Percentiles rank a stretch among this genome's conserved stretches.
These are phyloP conservation scores for Temnothorax rugatulus DNA, from an alignment of 2,888 invertebrate species.

Conservation along the genomic window DNA sequence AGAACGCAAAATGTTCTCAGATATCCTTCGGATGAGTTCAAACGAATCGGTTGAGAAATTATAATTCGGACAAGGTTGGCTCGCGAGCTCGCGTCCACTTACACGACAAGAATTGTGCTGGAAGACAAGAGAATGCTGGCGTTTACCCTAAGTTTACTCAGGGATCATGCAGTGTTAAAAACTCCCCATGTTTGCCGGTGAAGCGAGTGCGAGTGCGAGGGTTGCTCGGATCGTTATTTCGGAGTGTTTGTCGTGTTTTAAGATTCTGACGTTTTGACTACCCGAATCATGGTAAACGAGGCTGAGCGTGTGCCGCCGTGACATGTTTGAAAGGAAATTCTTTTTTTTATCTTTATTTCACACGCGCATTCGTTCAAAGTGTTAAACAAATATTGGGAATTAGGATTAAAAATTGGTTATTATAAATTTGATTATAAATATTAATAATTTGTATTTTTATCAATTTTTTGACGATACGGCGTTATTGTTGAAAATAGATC, in stretches of 20 bases:
- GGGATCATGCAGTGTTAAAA: conserved; percentile 86
- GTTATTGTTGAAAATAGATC: background rate
- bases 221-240: conserved; percentile 85
- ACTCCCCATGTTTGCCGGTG: conserved; percentile 85
- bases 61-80: conserved; percentile 59
- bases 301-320: conserved; percentile 52
- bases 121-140: conserved; percentile 69
- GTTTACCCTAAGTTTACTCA: conserved; percentile 83
- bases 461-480: background rate
- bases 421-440: background rate
- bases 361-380: background rate
- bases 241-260: conserved; percentile 85
- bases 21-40: conserved; percentile 11
- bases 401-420: background rate
- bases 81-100: conserved; percentile 67
- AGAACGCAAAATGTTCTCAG: background rate
- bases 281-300: conserved; percentile 73
- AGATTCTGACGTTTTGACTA: conserved; percentile 86
- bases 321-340: conserved; percentile 54
- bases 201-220: conserved; percentile 77
- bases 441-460: background rate
- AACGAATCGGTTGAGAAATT: conserved; percentile 30
- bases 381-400: background rate
- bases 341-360: conserved; percentile 70
- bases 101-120: conserved; percentile 71